A percentile compares a stretch with the other conserved stretches of the same genome.
phyloP scores from a whole-genome alignment of 2,888 invertebrate species.

The Drosophila putrida region DNA sequence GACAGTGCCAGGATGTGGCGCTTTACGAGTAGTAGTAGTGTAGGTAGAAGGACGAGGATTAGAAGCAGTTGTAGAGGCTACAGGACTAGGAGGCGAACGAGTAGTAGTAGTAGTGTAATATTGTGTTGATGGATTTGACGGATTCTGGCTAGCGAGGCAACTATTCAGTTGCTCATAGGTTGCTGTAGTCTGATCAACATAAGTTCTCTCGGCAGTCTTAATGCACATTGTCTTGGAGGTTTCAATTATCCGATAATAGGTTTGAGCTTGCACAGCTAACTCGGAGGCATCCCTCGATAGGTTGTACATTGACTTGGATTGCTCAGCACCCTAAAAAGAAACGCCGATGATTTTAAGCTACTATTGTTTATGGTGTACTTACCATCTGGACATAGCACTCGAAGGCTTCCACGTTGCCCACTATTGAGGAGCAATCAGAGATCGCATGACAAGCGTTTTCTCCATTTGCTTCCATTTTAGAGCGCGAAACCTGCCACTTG shows the following conservation, averaged over 20 bases:
- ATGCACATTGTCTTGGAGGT: constrained; percentile 27
- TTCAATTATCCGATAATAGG: constrained; percentile 19
- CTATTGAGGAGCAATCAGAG: constrained; percentile 34
- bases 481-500: not conserved
- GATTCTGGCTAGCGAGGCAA: constrained; percentile 30
- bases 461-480: constrained; percentile 6
- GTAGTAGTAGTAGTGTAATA: not conserved
- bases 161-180: constrained; percentile 48
- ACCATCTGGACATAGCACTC: constrained; percentile 54
- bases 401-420: constrained; percentile 42
- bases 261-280: constrained; percentile 8
- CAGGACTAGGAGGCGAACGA: not conserved
- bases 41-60: not conserved
- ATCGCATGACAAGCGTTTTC: constrained; percentile 28
- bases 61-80: no score
- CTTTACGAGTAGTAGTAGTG: not conserved
- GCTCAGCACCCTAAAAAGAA: constrained; percentile 36
- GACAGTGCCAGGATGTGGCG: no score
- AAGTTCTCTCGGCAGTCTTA: constrained; percentile 43
- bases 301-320: constrained; percentile 49
- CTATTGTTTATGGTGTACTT: constrained; percentile 9
- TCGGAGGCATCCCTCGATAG: constrained; percentile 45
- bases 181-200: constrained; percentile 30
- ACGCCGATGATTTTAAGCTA: not conserved
- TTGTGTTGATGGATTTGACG: not conserved